Percentiles rank a stretch among this genome's conserved stretches.
phyloP scores from a whole-genome alignment of 2,888 invertebrate genomes.

The Apotomis betuletana region DNA sequence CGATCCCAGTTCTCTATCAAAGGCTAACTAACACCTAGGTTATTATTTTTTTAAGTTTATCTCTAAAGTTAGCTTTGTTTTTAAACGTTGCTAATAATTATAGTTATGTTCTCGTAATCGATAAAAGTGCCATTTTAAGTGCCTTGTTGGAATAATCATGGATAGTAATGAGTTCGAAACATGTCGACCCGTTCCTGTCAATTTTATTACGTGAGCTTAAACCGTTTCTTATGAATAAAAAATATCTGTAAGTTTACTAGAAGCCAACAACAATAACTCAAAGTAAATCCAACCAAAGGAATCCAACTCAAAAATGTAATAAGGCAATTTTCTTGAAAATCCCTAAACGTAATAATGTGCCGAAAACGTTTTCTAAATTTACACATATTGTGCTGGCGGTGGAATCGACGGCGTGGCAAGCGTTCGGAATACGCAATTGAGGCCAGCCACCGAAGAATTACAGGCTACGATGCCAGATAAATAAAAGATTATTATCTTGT shows the following conservation, averaged over 20 bases:
- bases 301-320: constrained; percentile 80
- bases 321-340: constrained; percentile 83
- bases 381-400: constrained; percentile 80
- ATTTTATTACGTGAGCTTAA: no score
- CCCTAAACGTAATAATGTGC: constrained; percentile 82
- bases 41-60: background rate
- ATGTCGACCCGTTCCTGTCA: no score
- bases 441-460: constrained; percentile 67
- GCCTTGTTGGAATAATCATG: background rate
- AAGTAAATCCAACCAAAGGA: constrained; percentile 71
- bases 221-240: background rate
- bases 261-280: constrained; percentile 51
- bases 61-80: no score
- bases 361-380: constrained; percentile 82
- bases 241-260: background rate
- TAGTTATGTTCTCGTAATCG: background rate
- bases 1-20: background rate
- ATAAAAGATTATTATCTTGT: constrained; percentile 48
- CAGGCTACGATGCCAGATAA: constrained; percentile 57
- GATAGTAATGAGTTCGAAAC: no score
- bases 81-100: no score
- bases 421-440: constrained; percentile 77
- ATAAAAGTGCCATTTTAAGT: no score
- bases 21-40: background rate
- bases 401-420: constrained; percentile 73